A percentile compares a stretch with the other conserved stretches of the same genome.
phyloP scores from a whole-genome alignment of 30 jellyfish, hydroid and myxozoan genomes.

The Pseudorhiza aurosa region DNA sequence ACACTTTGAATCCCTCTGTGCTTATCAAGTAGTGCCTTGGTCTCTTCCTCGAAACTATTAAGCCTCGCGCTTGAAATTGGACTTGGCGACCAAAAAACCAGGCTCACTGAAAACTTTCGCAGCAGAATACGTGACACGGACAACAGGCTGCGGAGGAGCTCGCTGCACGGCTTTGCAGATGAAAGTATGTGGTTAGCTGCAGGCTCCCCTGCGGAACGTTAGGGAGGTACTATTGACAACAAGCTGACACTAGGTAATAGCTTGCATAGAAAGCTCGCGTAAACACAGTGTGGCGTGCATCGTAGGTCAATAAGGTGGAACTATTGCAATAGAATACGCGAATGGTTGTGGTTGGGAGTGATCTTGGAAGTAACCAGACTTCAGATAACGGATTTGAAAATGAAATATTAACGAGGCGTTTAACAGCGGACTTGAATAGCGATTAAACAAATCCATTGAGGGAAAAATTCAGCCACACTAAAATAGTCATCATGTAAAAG shows the following conservation, averaged over 20 bases:
- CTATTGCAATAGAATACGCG: background rate
- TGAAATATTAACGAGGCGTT: slow-evolving; percentile 35
- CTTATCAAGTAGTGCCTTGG: too few species aligned
- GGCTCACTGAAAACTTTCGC: too few species aligned
- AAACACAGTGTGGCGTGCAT: background rate
- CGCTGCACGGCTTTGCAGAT: background rate
- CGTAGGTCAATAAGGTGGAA: background rate
- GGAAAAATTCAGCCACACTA: background rate
- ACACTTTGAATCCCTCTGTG: too few species aligned
- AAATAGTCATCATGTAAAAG: too few species aligned
- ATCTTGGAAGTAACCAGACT: slow-evolving; percentile 16
- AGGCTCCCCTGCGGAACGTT: background rate
- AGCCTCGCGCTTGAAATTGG: too few species aligned
- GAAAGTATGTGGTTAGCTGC: background rate
- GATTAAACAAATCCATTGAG: background rate
- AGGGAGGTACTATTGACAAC: background rate
- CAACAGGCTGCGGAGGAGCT: background rate
- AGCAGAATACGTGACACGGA: too few species aligned
- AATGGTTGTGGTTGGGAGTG: slow-evolving; percentile 23
- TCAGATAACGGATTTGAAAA: background rate
- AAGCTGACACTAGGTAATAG: background rate
- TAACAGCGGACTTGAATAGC: slow-evolving; percentile 9
- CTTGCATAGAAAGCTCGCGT: background rate
- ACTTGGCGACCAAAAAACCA: too few species aligned
- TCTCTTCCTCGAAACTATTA: too few species aligned